phyloP scores from a whole-genome alignment of 2,888 invertebrate species.

The Podotricha telesiphe region DNA sequence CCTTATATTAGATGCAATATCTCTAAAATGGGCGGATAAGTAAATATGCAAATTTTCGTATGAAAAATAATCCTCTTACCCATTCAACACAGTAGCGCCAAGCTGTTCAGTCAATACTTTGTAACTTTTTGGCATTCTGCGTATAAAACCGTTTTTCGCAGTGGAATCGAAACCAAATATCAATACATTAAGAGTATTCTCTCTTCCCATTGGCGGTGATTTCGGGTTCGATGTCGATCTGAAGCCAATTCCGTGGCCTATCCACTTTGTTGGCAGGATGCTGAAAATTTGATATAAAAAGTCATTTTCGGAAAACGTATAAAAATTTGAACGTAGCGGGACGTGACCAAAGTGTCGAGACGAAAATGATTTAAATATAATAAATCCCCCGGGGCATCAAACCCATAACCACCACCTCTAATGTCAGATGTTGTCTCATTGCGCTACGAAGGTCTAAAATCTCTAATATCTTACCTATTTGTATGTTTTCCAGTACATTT shows the following conservation, averaged over 20 bases:
- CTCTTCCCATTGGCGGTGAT: conserved; percentile 42
- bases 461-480: conserved; percentile 53
- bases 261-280: conserved; percentile 48
- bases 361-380: too few species aligned
- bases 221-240: conserved; percentile 44
- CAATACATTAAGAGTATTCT: conserved; percentile 46
- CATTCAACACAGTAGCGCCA: conserved; percentile 86
- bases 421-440: too few species aligned
- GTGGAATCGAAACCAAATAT: conserved; percentile 92
- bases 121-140: conserved; percentile 90
- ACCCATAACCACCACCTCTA: too few species aligned
- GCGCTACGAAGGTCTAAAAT: too few species aligned
- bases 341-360: too few species aligned
- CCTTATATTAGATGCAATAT: too few species aligned
- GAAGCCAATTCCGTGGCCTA: conserved; percentile 49
- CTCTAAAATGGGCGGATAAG: too few species aligned
- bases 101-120: conserved; percentile 86
- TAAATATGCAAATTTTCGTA: too few species aligned
- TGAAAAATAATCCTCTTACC: too few species aligned
- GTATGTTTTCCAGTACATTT: conserved; percentile 75
- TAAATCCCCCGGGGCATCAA: too few species aligned
- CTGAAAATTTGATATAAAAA: conserved; percentile 37
- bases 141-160: conserved; percentile 90
- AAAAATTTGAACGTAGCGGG: too few species aligned
- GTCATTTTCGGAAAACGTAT: too few species aligned